Base-by-base conservation (phyloP, 2,113 vertebrate genomes). In the Pontoporia blainvillei region DNA sequence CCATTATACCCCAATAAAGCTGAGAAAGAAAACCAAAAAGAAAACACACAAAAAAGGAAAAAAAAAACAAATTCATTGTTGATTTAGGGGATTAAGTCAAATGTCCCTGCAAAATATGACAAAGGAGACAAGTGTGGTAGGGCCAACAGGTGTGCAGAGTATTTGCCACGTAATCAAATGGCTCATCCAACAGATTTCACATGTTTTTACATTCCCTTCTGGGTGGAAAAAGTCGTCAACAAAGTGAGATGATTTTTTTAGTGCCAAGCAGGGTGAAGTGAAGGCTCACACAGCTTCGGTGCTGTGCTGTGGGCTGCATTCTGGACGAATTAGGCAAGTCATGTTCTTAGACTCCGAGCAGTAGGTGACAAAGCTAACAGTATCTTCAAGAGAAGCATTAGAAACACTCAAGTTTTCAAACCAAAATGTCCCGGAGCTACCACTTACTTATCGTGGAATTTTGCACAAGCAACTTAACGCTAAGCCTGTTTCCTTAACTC, bases 71-170 rank as follows among this genome's bases (percentile, higher is more conserved):
- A 49, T 17, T 76, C 59, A 54, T 31, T 75, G 89, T 97, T 97
- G 95, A 92, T 59, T 71, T 39, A 81, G 11, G 39, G 31, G 72
- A 93, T 95, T 95, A 95, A 94, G 72, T 44, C 61, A 86, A 96
- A 89, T 57, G 17, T 59, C 14, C 36, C 29, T 54, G 31, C 54
- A 73, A 85, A 96, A 61, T 15, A 46, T 6, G 41, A 86, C 90
- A 69, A 85, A 86, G 75, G 44, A 59, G 52, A 91, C 41, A 36
- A 14, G 52, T 54, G 10, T 6, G 46, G 27, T 67, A 71, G 67
- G 31, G 61, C 44, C 79, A 91, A 91, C 34, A 71, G 61, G 54
- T 83, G 46, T 15, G 29, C 31, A 29, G 39, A 61, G 29, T 31
- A 29, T 76, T 69, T 94, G 41, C 79, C 76, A 94, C 2, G 6